Base-by-base conservation (phyloP, 92 coral and sea anemone species). In the Heliopora coerulea region DNA sequence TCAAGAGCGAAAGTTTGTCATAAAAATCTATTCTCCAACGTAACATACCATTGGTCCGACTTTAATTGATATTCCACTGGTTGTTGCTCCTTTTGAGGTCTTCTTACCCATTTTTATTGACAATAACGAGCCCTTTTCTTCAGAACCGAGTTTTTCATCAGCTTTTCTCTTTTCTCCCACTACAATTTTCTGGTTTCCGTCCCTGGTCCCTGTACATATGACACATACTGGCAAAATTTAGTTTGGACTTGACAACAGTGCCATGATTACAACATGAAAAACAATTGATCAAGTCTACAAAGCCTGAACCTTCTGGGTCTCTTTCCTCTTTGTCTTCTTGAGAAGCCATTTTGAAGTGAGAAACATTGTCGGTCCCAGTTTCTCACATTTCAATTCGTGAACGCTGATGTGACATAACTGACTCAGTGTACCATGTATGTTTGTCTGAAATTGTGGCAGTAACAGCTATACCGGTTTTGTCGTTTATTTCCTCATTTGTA, bases 1-100 rank as follows among this genome's bases (percentile, higher is more conserved):
- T n/a, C n/a, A n/a, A n/a, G n/a, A n/a, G n/a, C n/a, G n/a, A n/a
- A n/a, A n/a, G n/a, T n/a, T n/a, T n/a, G n/a, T n/a, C n/a, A n/a
- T n/a, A n/a, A n/a, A n/a, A n/a, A n/a, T n/a, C n/a, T n/a, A n/a
- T n/a, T n/a, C n/a, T n/a, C n/a, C n/a, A n/a, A n/a, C n/a, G n/a
- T n/a, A n/a, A 41, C 77, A 28, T 54, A 70, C 77, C 62, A 70
- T 56, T 20, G 52, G 77, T 1, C 77, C 77, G 54, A 70, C 63
- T 70, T 54, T 70, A 15, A 70, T 70, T 28, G 77, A 70, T 70
- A 70, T 70, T 8, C 77, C 77, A 70, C 77, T 52, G 1, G 77
- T 0, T 23, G 48, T 0, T 33, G 62, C 31, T 3, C 17, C 17
- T 37, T 50, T 70, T 56, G 27, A 52, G 15, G 77, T 14, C 20